Evolutionary conservation across 1,140 invertebrate species (phyloP).

Genomic region (Probaryconus sp.): DNA sequence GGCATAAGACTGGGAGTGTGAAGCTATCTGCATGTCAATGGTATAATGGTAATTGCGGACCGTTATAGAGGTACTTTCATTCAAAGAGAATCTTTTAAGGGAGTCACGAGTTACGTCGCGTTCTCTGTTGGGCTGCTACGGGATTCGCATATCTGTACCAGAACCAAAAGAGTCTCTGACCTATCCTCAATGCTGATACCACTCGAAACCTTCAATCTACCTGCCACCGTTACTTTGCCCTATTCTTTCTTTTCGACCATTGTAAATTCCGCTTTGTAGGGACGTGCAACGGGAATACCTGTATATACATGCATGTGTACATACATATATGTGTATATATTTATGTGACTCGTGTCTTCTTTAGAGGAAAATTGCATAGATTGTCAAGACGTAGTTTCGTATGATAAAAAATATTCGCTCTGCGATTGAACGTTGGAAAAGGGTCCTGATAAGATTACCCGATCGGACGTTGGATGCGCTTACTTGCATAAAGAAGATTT

Average conservation of each 20-base stretch:
- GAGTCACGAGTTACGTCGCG: slow-evolving; percentile 65
- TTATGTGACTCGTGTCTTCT: slow-evolving; percentile 39
- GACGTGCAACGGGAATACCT: not conserved
- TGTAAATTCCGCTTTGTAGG: slow-evolving; percentile 15
- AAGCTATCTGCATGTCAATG: slow-evolving; percentile 76
- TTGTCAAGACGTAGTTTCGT: slow-evolving; percentile 30
- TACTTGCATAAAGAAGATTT: no score
- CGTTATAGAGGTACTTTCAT: slow-evolving; percentile 65
- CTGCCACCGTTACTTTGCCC: slow-evolving; percentile 50
- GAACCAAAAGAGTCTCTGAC: slow-evolving; percentile 4
- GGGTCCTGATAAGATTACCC: slow-evolving; percentile 16
- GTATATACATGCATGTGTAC: no score
- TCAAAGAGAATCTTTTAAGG: slow-evolving; percentile 47
- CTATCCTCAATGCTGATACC: slow-evolving; percentile 59
- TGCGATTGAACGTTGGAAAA: slow-evolving; percentile 18
- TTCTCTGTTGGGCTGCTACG: not conserved
- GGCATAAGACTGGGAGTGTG: slow-evolving; percentile 62
- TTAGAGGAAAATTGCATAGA: slow-evolving; percentile 43
- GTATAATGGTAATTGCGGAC: slow-evolving; percentile 73
- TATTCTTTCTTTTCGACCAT: slow-evolving; percentile 7
- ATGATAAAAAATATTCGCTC: slow-evolving; percentile 28
- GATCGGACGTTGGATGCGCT: not conserved
- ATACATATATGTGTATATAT: no score
- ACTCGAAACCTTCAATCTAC: slow-evolving; percentile 64
- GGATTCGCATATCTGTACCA: slow-evolving; percentile 3